A percentile compares a stretch with the other conserved stretches of the same genome.
Conservation (phyloP, 2,113 vertebrate genomes). For the Chroicocephalus ridibundus region DNA sequence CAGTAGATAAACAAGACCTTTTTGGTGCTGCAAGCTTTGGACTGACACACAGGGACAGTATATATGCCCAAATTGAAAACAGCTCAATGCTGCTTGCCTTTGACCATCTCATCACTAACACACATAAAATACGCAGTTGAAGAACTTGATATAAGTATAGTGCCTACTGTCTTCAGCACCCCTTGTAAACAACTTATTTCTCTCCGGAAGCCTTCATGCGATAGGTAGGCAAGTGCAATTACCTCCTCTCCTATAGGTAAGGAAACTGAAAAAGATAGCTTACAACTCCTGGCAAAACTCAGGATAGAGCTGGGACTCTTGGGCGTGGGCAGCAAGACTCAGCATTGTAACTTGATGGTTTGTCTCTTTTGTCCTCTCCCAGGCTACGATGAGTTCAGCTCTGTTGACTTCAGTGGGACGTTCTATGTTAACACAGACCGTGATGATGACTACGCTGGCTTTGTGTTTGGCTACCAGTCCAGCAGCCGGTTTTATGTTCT, state of each 20-base stretch:
- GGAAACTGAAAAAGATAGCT: background rate
- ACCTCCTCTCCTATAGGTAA: background rate
- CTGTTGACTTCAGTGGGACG: conserved; percentile 96
- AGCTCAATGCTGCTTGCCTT: background rate
- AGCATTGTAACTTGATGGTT: background rate
- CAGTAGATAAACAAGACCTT: background rate
- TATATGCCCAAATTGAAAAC: background rate
- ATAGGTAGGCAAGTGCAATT: background rate
- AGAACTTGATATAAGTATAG: background rate
- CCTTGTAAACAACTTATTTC: background rate
- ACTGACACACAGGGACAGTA: fast-evolving
- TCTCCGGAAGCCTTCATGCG: background rate
- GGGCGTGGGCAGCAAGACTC: too few species aligned
- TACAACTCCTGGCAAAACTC: background rate
- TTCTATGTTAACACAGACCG: conserved; percentile 98
- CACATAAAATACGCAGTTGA: background rate
- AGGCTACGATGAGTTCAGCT: conserved; percentile 95
- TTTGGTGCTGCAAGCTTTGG: background rate
- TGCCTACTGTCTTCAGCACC: background rate
- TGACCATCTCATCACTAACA: background rate
- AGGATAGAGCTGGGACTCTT: background rate
- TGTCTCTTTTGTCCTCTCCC: background rate
- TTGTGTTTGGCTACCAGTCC: conserved; percentile 97
- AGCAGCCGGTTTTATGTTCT: conserved; percentile 95
- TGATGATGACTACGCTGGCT: conserved; percentile 96